Base-by-base conservation (phyloP, 2,888 invertebrate genomes). In the Frankliniella intonsa region DNA sequence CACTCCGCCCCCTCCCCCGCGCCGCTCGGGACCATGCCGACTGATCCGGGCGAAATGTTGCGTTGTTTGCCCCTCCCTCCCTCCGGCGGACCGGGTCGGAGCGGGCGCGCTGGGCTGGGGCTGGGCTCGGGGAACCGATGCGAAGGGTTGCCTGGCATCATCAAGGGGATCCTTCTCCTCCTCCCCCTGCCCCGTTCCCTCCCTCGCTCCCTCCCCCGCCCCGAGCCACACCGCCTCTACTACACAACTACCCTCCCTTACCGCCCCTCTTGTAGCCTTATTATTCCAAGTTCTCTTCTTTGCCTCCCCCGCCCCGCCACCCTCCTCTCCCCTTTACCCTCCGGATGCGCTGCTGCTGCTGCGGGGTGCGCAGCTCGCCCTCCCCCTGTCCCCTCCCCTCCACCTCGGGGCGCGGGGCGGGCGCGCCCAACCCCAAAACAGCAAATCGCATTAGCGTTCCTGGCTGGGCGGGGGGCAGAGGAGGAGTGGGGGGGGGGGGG, bases 1-100 rank as follows among this genome's bases (percentile, higher is more conserved):
- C 86, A 86, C 86, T 85, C 86, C 85, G 85, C 83, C 85, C 83
- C 84, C 85, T 85, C 84, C 85, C 85, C 85, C 84, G 85, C 85
- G 84, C 85, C 86, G 83, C 80, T 82, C 84, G 82, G 38, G 55
- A 80, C 81, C 85, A 84, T 84, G 84, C 84, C 85, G 85, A 84
- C 84, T 50, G 38, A 81, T 81, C 50, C 69, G 38, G 22, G 22
- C 38, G 50, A 55, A 81, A 65, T 27, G 49, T 49, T 38, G 38
- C 5, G 38, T 38, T 38, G 38, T 38, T 38, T n/a, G 62, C 69
- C 86, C 86, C 80, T 83, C 81, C n/a, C 80, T n/a, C 65, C 22
- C 80, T 55, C 76, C 81, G 22, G 82, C 27, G 69, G 25, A 51
- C 62, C 49, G n/a, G 50, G 55, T 76, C 38, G 38, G n/a, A n/a